Evolutionary conservation across 2,113 vertebrate genomes (phyloP).

Genomic region (Setophaga petechia): DNA sequence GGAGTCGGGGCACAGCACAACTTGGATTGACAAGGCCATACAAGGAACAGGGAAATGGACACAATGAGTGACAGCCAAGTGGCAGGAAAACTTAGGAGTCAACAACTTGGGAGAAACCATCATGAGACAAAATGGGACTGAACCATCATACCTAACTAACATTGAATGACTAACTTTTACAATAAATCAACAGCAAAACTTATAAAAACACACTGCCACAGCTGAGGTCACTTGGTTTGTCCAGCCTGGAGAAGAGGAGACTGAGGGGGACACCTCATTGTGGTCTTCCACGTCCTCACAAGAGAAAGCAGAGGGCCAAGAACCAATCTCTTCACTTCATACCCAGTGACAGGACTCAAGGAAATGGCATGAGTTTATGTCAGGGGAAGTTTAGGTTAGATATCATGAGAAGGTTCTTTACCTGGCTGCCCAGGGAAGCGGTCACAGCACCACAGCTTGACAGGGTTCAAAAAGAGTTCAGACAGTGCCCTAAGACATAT

Average conservation of each 20-base stretch:
- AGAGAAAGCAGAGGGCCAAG: not conserved
- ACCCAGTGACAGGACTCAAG: fast-evolving
- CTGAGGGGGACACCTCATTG: not conserved
- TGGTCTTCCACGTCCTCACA: not conserved
- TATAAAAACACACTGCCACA: no score
- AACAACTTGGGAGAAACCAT: no score
- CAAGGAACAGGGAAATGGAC: no score
- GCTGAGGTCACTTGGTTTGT: not conserved
- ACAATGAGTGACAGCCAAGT: no score
- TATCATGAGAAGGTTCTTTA: not conserved
- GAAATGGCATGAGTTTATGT: not conserved
- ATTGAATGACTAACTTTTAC: no score
- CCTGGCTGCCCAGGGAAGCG: not conserved
- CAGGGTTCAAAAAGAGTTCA: not conserved
- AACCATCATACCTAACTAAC: no score
- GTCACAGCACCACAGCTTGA: not conserved
- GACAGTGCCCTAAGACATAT: fast-evolving
- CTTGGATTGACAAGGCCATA: no score
- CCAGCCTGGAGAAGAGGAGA: not conserved
- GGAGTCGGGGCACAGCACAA: no score
- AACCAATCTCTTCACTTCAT: fast-evolving
- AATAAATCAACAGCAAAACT: no score
- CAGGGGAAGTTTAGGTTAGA: not conserved
- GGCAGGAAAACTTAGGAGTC: no score
- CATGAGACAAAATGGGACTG: no score